Conservation (phyloP, 2,113 vertebrate genomes). For the Ctenodactylus gundi region DNA sequence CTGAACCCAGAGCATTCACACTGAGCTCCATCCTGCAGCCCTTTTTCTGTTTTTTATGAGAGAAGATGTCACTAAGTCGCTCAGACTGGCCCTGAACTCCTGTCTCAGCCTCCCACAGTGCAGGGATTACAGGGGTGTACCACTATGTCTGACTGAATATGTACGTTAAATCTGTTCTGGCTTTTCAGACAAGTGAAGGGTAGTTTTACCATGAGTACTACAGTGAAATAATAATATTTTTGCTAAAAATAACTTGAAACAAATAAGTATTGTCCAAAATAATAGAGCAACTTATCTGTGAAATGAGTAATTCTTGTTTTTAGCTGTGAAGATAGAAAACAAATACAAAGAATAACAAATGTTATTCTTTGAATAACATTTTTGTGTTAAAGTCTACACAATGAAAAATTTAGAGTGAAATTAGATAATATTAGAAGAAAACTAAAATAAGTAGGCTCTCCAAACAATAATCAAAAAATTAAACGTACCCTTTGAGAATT, state of each 20-base stretch:
- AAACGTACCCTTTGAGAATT: slow-evolving; percentile 88
- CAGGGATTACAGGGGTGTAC: background rate
- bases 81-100: background rate
- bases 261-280: background rate
- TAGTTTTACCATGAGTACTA: background rate
- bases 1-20: background rate
- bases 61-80: background rate
- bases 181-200: background rate
- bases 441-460: background rate
- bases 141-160: background rate
- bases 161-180: slow-evolving; percentile 10
- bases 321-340: background rate
- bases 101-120: background rate
- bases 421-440: too few relatives aligned
- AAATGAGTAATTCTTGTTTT: background rate
- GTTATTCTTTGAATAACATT: background rate
- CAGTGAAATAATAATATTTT: background rate
- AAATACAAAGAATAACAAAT: background rate
- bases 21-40: background rate
- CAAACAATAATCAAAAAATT: background rate
- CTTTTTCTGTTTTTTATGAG: background rate
- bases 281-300: background rate
- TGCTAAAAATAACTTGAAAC: background rate
- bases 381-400: background rate
- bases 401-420: background rate